Evolutionary conservation across 2,797 vertebrate genomes (phyloP), one percentile per base, ranked within the genome.

Genomic region (Arremon aurantiirostris): DNA sequence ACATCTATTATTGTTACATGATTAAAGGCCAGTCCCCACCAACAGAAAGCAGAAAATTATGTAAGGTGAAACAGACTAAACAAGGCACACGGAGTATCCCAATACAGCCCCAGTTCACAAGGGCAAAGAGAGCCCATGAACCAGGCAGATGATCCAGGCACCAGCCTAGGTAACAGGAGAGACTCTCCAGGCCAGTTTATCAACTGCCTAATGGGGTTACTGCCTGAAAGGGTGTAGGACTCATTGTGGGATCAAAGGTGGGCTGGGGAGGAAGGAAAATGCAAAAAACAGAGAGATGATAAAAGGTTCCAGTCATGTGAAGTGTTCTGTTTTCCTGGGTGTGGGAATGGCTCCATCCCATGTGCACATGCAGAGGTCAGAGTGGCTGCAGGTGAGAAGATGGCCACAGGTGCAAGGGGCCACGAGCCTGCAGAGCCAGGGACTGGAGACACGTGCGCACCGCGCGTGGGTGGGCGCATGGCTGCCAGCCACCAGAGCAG

Each of bases 391-490:
- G 68, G 61, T 14, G 9, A 69, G 73, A 82, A 82, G 44, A 26
- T 8, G 15, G 32, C 9, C 7, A 1, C 30, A 61, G 63, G 41
- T n/a, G 10, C 41, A 0, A 44, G 18, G 42, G 12, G 23, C 57
- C 34, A 42, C 0, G 3, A 46, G 30, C 18, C 53, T 28, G 34
- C 3, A 4, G 34, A 11, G 42, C 17, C 57, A 64, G 35, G 41
- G 91, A 50, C 41, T 3, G 4, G 11, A 47, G 16, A 47, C 0
- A 0, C 5, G 26, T 7, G 26, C 35, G 18, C 20, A 9, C 0
- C 11, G 15, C 0, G 0, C 1, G 12, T 8, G 30, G 50, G 49
- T 9, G 17, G 17, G 10, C 32, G 50, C 34, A 14, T 2, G 52
- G 9, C 0, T 59, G 55, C 8, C 8, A 26, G 37, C 8, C 55